Conservation (phyloP, 2,888 invertebrate genomes). For the Cataglyphis livida region DNA sequence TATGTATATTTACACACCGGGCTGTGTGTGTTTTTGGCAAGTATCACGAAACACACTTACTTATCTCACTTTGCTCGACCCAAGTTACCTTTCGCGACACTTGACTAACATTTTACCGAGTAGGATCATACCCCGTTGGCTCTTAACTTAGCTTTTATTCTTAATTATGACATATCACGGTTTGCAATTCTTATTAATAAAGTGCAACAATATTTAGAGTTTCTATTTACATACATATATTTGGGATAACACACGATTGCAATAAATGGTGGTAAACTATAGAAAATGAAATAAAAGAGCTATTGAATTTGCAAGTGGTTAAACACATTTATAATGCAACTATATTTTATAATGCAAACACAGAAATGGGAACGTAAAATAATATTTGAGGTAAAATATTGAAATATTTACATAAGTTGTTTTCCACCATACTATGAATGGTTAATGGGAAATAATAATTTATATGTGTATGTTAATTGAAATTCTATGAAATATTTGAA, state of each 20-base stretch:
- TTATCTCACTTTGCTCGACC: slow-evolving; percentile 44
- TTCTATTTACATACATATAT: neutral
- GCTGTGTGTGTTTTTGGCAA: slow-evolving; percentile 41
- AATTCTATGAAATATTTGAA: neutral
- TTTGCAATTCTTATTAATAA: slow-evolving; percentile 24
- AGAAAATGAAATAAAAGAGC: neutral
- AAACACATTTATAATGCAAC: neutral
- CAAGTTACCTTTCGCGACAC: slow-evolving; percentile 25
- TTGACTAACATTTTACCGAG: slow-evolving; percentile 26
- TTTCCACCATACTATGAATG: neutral
- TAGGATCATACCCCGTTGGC: neutral
- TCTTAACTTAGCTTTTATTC: slow-evolving; percentile 30
- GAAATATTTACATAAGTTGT: neutral
- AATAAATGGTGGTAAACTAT: neutral
- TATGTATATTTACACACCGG: slow-evolving; percentile 39
- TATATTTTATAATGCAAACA: neutral
- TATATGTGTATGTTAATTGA: neutral
- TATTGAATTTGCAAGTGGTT: neutral
- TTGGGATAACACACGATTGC: neutral
- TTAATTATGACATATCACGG: slow-evolving; percentile 35
- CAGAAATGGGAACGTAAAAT: neutral
- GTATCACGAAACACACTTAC: slow-evolving; percentile 54
- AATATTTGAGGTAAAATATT: neutral
- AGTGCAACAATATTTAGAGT: neutral
- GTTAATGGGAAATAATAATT: slow-evolving; percentile 1